These are phyloP conservation scores for Heptranchias perlo DNA, from an alignment of 2,113 vertebrate genomes.

Conservation along the genomic window DNA sequence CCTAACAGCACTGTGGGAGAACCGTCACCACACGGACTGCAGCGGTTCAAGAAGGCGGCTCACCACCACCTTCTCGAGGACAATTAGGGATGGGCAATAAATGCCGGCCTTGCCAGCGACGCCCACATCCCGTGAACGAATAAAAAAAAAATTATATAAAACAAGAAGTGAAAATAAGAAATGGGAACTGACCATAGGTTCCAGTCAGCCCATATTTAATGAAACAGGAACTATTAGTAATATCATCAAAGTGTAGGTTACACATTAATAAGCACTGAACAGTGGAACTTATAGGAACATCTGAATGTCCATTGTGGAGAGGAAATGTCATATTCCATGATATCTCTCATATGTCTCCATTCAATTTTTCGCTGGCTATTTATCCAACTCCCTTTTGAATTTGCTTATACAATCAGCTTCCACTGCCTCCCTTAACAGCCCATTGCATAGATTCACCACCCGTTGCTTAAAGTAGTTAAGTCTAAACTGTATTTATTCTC, in stretches of 20 bases:
- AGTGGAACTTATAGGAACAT: no score
- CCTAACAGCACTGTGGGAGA: no score
- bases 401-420: not conserved
- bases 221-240: not conserved
- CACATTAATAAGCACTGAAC: no score
- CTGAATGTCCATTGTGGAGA: not conserved
- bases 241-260: no score
- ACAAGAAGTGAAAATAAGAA: constrained; percentile 12
- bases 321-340: not conserved
- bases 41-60: no score
- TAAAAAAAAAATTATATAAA: no score
- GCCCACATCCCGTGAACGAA: no score
- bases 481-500: not conserved
- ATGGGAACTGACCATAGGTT: not conserved
- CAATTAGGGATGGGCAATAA: no score
- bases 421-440: not conserved
- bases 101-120: no score
- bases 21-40: no score
- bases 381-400: not conserved
- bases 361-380: not conserved
- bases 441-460: not conserved
- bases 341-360: no score
- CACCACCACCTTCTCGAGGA: no score
- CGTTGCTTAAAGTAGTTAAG: not conserved
- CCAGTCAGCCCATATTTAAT: not conserved